Percentiles rank a stretch among this genome's conserved stretches.
These are phyloP conservation scores for Limnephilus lunatus DNA, from an alignment of 2,888 invertebrate species.

Conservation along the genomic window DNA sequence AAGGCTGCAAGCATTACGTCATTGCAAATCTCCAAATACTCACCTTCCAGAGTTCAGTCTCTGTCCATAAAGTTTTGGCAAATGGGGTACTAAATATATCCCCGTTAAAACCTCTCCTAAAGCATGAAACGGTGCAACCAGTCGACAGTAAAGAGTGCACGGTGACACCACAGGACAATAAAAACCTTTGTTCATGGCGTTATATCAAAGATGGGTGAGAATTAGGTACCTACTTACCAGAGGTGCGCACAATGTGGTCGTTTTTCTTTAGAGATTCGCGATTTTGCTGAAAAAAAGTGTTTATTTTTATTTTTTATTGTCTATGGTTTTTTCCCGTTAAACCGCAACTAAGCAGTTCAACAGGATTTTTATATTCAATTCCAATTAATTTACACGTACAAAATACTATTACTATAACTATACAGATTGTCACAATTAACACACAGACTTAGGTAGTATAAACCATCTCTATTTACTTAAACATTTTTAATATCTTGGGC, in stretches of 20 bases:
- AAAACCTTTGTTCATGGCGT: conserved; percentile 25
- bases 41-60: neutral
- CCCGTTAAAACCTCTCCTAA: conserved; percentile 7
- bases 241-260: neutral
- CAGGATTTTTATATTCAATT: too few species aligned
- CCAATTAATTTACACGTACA: too few species aligned
- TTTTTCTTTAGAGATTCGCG: too few species aligned
- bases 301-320: too few species aligned
- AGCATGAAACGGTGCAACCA: conserved; percentile 15
- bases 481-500: too few species aligned
- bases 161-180: conserved; percentile 36
- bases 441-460: too few species aligned
- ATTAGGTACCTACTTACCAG: neutral
- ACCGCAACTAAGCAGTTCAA: too few species aligned
- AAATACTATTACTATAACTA: too few species aligned
- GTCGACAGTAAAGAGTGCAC: conserved; percentile 25
- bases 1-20: neutral
- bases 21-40: neutral
- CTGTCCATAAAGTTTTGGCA: neutral
- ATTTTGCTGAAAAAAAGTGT: neutral
- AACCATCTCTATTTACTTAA: too few species aligned
- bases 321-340: too few species aligned
- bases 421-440: too few species aligned
- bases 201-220: conserved; percentile 22
- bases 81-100: conserved; percentile 20